Evolutionary conservation across 2,888 invertebrate genomes (phyloP), one percentile per base, ranked within the genome.

Genomic region (Drosophila antonietae): DNA sequence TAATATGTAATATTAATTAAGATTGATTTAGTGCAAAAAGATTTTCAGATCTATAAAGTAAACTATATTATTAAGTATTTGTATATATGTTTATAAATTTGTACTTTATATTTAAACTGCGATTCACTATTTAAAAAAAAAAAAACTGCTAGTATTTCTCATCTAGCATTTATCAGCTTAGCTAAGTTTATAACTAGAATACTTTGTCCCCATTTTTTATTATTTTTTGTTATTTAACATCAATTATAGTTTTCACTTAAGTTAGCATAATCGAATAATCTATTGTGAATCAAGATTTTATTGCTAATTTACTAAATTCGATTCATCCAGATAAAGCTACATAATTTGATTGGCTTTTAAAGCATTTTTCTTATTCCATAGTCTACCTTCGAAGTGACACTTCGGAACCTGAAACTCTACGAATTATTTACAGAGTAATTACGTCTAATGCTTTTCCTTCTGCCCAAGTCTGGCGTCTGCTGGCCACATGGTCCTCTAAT

Each of bases 341-440:
- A 56, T 60, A 43, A 61, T 66, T 66, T 62, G 28, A 73, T 65
- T 64, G 62, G 43, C 66, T 31, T 35, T 67, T 55, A 71, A 75
- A 76, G 68, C 64, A 43, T 55, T 55, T 66, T 47, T 33, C 33
- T 46, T 46, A 52, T 47, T 43, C 7, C 46, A n/a, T 18, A n/a
- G 49, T 47, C 56, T 55, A 63, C 44, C 63, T 70, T 46, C 15
- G 10, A 18, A 39, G 61, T 44, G 43, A 35, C 68, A 69, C 52
- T 68, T 60, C 37, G 60, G 52, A 56, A 43, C 61, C 68, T 61
- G 72, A 58, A 63, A 69, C 58, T 57, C 59, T 60, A 66, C 59
- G 73, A 82, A 88, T 81, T 87, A 89, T 88, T 84, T 84, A 84
- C 80, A 75, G 75, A 81, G 86, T 81, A 89, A 89, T 89, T 89